Conservation (phyloP, 2,797 vertebrate genomes). For the Fundulus diaphanus region DNA sequence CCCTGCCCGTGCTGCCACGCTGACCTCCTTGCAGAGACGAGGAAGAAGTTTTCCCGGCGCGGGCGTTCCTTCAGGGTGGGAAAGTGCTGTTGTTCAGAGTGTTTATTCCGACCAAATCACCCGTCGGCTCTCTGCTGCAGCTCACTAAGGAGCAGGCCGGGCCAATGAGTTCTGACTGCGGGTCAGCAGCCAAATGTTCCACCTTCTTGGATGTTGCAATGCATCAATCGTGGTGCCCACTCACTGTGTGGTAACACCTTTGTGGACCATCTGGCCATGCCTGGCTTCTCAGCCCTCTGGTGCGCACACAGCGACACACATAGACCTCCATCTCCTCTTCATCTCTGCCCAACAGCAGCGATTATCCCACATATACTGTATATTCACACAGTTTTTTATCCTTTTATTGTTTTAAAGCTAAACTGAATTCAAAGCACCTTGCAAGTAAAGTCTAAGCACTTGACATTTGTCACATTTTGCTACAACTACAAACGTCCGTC, state of each 20-base stretch:
- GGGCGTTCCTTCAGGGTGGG: constrained; percentile 72
- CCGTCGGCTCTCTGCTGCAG: constrained; percentile 72
- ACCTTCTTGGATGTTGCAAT: constrained; percentile 83
- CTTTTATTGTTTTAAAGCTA: too few relatives aligned
- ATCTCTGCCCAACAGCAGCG: constrained; percentile 47
- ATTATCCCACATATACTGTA: constrained; percentile 23
- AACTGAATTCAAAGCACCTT: too few relatives aligned
- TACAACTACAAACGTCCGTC: too few relatives aligned
- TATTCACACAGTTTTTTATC: too few relatives aligned
- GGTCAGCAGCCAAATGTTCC: constrained; percentile 85
- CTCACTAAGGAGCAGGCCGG: constrained; percentile 74
- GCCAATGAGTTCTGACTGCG: constrained; percentile 78
- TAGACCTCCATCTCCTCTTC: constrained; percentile 34
- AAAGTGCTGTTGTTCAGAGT: constrained; percentile 62
- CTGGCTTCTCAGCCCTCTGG: constrained; percentile 70
- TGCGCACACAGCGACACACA: constrained; percentile 39
- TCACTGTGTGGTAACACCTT: constrained; percentile 83
- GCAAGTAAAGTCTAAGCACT: too few relatives aligned
- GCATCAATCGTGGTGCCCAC: constrained; percentile 81
- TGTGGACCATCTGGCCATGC: constrained; percentile 79
- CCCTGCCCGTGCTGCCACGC: constrained; percentile 41
- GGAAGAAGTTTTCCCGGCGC: constrained; percentile 63
- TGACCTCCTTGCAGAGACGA: constrained; percentile 72
- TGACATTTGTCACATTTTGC: too few relatives aligned
- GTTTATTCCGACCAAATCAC: constrained; percentile 68